These are phyloP conservation scores for Urocyon cinereoargenteus DNA, from an alignment of 2,797 vertebrate genomes.

Conservation along the genomic window DNA sequence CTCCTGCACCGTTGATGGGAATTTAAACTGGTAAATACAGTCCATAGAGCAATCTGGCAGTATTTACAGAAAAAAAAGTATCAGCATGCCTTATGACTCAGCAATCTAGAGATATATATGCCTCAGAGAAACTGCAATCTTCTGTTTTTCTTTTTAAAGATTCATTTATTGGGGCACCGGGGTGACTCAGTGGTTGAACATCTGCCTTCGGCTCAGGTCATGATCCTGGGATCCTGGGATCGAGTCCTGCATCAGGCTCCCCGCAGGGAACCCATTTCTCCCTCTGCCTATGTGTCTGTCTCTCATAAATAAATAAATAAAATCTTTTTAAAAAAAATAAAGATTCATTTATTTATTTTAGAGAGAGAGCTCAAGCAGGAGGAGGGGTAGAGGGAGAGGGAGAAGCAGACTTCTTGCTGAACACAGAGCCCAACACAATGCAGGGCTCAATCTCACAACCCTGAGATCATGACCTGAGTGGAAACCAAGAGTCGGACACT, in stretches of 20 bases:
- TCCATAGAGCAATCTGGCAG: neutral
- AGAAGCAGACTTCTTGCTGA: neutral
- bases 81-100: neutral
- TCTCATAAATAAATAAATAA: too few relatives aligned
- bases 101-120: neutral
- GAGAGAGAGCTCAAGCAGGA: neutral
- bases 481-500: neutral
- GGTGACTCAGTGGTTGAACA: too few relatives aligned
- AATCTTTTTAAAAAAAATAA: too few relatives aligned
- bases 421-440: neutral
- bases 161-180: too few relatives aligned
- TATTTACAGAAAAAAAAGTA: neutral
- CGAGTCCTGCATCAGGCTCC: too few relatives aligned
- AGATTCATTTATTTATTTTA: neutral
- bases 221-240: too few relatives aligned
- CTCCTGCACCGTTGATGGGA: neutral
- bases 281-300: too few relatives aligned
- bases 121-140: neutral
- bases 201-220: too few relatives aligned
- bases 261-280: too few relatives aligned
- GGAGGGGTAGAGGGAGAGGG: neutral
- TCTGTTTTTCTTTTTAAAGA: neutral
- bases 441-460: neutral
- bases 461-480: neutral
- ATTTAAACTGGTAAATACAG: neutral